Percentiles rank a stretch among this genome's conserved stretches.
phyloP scores from a whole-genome alignment of 1,140 invertebrate genomes.

The Philopotamus ludificatus region DNA sequence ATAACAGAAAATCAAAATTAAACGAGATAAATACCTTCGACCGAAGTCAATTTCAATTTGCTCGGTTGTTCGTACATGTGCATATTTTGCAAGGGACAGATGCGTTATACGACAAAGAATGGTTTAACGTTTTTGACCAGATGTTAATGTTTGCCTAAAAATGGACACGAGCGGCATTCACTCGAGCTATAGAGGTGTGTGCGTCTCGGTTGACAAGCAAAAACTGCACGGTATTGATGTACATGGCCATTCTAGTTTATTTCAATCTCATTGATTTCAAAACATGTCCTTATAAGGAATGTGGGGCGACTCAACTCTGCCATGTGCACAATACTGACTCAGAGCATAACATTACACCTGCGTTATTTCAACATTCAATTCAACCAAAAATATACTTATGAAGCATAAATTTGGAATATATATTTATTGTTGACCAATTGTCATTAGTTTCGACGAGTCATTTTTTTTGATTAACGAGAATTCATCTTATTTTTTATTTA shows the following conservation, averaged over 20 bases:
- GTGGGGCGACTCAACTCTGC: constrained; percentile 51
- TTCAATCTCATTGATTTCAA: constrained; percentile 48
- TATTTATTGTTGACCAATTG: no score
- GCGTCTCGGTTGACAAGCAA: constrained; percentile 44
- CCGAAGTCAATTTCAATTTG: constrained; percentile 57
- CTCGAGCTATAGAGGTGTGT: constrained; percentile 23
- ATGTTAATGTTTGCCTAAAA: no score
- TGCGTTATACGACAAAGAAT: constrained; percentile 6
- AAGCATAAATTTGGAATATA: no score
- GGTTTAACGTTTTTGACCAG: no score
- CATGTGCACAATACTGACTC: constrained; percentile 32
- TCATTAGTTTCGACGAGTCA: no score
- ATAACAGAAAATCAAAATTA: constrained; percentile 1
- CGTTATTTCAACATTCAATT: constrained; percentile 28
- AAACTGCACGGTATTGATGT: constrained; percentile 35
- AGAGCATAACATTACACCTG: constrained; percentile 36
- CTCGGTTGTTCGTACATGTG: constrained; percentile 58
- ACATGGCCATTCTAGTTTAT: constrained; percentile 41
- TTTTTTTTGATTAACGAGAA: no score
- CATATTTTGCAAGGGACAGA: constrained; percentile 48
- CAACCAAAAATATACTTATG: no score
- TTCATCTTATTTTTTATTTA: no score
- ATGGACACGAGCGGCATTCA: constrained; percentile 39
- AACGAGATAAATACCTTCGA: constrained; percentile 55
- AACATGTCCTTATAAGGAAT: constrained; percentile 55